phyloP scores from a whole-genome alignment of 2,888 invertebrate genomes.

The Sepiola atlantica region DNA sequence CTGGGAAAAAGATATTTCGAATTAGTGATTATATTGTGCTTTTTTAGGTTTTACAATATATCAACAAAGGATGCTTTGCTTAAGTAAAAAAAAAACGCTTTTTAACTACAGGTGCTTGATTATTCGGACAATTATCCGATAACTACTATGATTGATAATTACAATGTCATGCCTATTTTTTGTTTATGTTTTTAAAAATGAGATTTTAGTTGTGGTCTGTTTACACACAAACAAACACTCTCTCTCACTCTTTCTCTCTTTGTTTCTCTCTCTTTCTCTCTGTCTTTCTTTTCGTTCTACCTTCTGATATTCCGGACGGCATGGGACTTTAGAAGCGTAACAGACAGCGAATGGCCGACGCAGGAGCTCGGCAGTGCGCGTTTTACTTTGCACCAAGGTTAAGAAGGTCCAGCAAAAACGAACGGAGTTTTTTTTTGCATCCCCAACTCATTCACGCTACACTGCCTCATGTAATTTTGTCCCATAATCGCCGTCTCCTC shows the following conservation, averaged over 20 bases:
- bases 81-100: not conserved
- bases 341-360: slow-evolving; percentile 14
- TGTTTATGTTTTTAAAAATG: not conserved
- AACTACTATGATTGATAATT: not conserved
- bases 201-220: not conserved
- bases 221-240: not conserved
- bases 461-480: slow-evolving; percentile 10
- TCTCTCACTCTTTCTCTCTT: not conserved
- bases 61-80: not conserved
- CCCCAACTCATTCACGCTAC: slow-evolving; percentile 32
- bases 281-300: not conserved
- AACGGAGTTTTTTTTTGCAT: not conserved
- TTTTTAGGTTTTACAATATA: not conserved
- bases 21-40: not conserved
- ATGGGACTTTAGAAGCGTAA: slow-evolving; percentile 10
- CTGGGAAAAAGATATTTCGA: not conserved
- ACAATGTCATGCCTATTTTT: not conserved
- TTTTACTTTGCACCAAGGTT: slow-evolving; percentile 2
- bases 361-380: not conserved
- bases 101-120: not conserved
- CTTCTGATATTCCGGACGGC: slow-evolving; percentile 32
- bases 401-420: not conserved
- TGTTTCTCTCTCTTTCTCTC: not conserved
- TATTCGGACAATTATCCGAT: not conserved
- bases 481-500: not conserved